Percentiles rank a stretch among this genome's conserved stretches.
Evolutionary conservation across 2,888 invertebrate species (phyloP).

Genomic region (Chrysomela aeneicollis): DNA sequence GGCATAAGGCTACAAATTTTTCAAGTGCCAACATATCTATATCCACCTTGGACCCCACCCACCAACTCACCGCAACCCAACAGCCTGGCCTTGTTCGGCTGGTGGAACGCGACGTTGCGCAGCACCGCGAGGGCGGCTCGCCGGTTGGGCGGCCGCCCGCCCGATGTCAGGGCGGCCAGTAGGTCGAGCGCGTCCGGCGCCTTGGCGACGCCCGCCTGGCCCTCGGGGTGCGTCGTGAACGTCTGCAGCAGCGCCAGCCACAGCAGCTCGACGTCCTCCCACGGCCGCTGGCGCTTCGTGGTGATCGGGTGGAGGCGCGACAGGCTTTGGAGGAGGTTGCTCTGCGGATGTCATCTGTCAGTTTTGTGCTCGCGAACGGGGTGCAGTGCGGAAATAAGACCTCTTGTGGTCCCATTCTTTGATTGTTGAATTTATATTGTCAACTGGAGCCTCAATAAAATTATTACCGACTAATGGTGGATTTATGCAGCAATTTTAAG

Average conservation of each 20-base stretch:
- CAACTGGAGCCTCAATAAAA: too few species aligned
- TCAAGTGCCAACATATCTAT: too few species aligned
- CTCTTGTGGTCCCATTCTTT: too few species aligned
- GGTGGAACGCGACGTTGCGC: slow-evolving; percentile 66
- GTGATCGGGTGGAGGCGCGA: slow-evolving; percentile 63
- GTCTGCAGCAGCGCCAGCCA: slow-evolving; percentile 65
- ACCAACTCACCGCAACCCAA: slow-evolving; percentile 63
- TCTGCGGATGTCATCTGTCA: slow-evolving; percentile 53
- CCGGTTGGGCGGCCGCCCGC: slow-evolving; percentile 51
- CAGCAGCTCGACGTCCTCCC: slow-evolving; percentile 64
- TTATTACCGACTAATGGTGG: too few species aligned
- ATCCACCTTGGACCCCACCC: too few species aligned
- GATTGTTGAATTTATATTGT: too few species aligned
- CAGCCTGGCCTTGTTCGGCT: slow-evolving; percentile 64
- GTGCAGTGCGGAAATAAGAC: too few species aligned
- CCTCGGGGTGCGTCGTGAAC: slow-evolving; percentile 65
- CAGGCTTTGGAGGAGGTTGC: slow-evolving; percentile 62
- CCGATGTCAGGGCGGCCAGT: slow-evolving; percentile 53
- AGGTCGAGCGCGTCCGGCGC: slow-evolving; percentile 57
- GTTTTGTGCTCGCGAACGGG: not conserved
- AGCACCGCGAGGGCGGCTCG: slow-evolving; percentile 62
- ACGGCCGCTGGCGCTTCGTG: slow-evolving; percentile 65
- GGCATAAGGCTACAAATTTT: too few species aligned
- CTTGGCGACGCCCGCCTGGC: slow-evolving; percentile 64
- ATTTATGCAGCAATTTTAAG: too few species aligned